These are phyloP conservation scores for Ophonus ardosiacus DNA, from an alignment of 2,888 invertebrate species.

Conservation along the genomic window DNA sequence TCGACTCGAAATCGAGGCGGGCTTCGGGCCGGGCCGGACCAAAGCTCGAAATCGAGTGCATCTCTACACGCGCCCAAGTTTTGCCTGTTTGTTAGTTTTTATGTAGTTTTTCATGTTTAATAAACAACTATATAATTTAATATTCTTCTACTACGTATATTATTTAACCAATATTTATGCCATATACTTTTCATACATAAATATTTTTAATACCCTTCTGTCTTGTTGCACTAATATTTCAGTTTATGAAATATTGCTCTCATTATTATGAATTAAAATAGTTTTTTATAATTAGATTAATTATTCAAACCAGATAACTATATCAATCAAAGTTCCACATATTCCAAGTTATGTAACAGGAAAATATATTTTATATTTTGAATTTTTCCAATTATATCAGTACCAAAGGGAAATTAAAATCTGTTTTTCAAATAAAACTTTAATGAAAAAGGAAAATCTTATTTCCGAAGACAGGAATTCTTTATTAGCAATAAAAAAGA, in stretches of 20 bases:
- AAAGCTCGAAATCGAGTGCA: too few species aligned
- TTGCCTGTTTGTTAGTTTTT: too few species aligned
- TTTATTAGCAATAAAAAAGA: neutral
- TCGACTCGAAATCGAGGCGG: too few species aligned
- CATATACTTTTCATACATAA: neutral
- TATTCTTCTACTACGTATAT: too few species aligned
- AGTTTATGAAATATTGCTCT: slow-evolving; percentile 38
- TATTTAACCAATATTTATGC: neutral
- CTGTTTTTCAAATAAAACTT: neutral
- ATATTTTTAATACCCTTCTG: neutral
- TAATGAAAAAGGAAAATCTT: neutral
- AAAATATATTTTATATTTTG: slow-evolving; percentile 10
- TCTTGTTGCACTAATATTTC: slow-evolving; percentile 7
- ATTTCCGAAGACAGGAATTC: neutral
- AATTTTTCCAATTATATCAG: slow-evolving; percentile 1
- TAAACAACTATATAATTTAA: too few species aligned
- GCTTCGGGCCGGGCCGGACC: too few species aligned
- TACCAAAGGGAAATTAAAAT: neutral
- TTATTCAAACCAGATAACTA: slow-evolving; percentile 18
- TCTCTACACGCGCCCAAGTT: too few species aligned
- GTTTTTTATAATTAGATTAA: slow-evolving; percentile 25
- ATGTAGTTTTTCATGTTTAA: too few species aligned
- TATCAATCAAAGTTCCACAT: slow-evolving; percentile 9
- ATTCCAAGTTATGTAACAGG: neutral
- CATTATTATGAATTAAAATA: slow-evolving; percentile 30